Percentiles rank a stretch among this genome's conserved stretches.
phyloP scores from a whole-genome alignment of 2,888 invertebrate genomes.

The Oeneis ivallda region DNA sequence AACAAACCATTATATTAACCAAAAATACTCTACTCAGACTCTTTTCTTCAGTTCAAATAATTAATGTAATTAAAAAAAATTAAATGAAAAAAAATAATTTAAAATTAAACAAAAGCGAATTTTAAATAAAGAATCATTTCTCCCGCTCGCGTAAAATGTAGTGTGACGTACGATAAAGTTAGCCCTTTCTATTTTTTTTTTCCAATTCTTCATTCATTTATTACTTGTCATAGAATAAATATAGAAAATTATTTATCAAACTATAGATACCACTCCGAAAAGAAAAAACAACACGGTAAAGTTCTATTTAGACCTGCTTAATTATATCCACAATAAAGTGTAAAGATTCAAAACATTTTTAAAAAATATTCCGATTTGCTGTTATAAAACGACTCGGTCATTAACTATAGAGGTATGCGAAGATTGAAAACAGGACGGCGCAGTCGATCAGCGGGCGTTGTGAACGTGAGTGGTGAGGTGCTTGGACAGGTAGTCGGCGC shows the following conservation, averaged over 20 bases:
- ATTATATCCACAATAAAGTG: slow-evolving; percentile 58
- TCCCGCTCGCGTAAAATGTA: slow-evolving; percentile 38
- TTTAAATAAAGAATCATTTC: slow-evolving; percentile 24
- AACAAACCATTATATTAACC: slow-evolving; percentile 27
- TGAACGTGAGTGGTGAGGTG: slow-evolving; percentile 95
- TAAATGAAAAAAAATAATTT: slow-evolving; percentile 24
- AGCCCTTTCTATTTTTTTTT: slow-evolving; percentile 50
- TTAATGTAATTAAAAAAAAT: no score
- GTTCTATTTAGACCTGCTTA: slow-evolving; percentile 75
- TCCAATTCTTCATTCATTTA: slow-evolving; percentile 44
- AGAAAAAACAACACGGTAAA: slow-evolving; percentile 66
- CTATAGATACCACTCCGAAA: slow-evolving; percentile 72
- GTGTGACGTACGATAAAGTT: slow-evolving; percentile 48
- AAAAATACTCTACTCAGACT: slow-evolving; percentile 38
- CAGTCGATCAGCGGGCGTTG: slow-evolving; percentile 81
- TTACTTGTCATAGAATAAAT: slow-evolving; percentile 53
- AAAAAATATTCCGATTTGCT: slow-evolving; percentile 78
- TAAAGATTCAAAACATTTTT: slow-evolving; percentile 76
- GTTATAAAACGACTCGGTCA: slow-evolving; percentile 67
- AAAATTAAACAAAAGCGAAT: slow-evolving; percentile 15
- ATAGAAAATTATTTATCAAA: slow-evolving; percentile 72
- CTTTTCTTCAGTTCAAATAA: slow-evolving; percentile 28
- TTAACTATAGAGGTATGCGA: slow-evolving; percentile 54
- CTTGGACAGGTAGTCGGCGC: slow-evolving; percentile 94
- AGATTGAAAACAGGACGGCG: slow-evolving; percentile 61